Base-by-base conservation (phyloP, 2,113 vertebrate genomes). In the Xyrauchen texanus region DNA sequence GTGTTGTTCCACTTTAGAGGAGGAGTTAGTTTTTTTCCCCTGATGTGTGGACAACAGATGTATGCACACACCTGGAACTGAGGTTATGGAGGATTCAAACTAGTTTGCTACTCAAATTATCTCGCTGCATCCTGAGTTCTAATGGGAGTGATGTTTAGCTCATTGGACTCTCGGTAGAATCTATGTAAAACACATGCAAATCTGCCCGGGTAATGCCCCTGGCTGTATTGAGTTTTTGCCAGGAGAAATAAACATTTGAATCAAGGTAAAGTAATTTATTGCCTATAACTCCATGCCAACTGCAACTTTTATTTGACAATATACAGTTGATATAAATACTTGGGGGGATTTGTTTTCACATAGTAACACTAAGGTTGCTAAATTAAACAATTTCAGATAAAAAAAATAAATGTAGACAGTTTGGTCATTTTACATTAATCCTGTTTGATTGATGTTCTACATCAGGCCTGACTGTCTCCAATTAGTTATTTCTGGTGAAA, bases 21-120 rank as follows among this genome's bases (percentile, higher is more conserved):
- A 55, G 12, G 12, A 8, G 12, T 42, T 55, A 11, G 8, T 55
- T 12, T 34, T 55, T 46, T 72, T 72, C n/a, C 9, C 8, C 6
- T 75, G 4, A 46, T 12, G 57, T 12, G 11, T 7, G 11, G 11
- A 4, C 34, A 57, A 8, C n/a, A 64, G 60, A 45, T 65, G 52
- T 8, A 65, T 6, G 15, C 60, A 75, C 46, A 63, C 73, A 76
- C 61, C 73, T 64, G 49, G 5, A 12, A 5, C 6, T 65, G 61
- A 76, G 73, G 73, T 64, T 65, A 11, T 73, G 82, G 83, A 80
- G 84, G 84, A 80, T 87, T 87, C 88, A 82, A 78, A 80, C 73
- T 73, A 64, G 72, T 71, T 81, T 81, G 71, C 53, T 82, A 82
- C 62, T 66, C 81, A 82, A 82, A 82, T 78, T 42, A 4, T 44